Evolutionary conservation across 2,888 invertebrate species (phyloP).

Genomic region (Sisyra terminalis): DNA sequence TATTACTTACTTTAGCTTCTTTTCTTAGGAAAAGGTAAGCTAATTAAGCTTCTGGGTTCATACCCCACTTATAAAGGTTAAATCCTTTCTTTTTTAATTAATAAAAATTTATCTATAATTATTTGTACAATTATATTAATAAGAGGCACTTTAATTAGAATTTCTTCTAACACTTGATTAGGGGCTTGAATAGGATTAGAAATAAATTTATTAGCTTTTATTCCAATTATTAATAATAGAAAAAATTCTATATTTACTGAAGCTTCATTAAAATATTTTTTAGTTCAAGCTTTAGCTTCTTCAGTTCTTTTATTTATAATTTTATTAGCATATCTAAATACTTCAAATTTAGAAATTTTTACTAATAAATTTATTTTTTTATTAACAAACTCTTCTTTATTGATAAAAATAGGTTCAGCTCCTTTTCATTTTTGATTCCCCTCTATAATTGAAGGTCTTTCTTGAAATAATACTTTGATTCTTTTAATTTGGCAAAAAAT

Average conservation of each 20-base stretch:
- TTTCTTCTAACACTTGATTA: slow-evolving; percentile 29
- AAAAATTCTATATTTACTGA: too few species aligned
- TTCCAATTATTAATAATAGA: slow-evolving; percentile 34
- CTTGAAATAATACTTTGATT: slow-evolving; percentile 36
- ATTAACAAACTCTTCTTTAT: slow-evolving; percentile 21
- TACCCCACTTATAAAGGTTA: slow-evolving; percentile 29
- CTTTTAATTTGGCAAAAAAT: slow-evolving; percentile 49
- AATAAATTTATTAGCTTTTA: slow-evolving; percentile 43
- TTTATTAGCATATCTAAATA: slow-evolving; percentile 10
- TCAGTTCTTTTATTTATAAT: slow-evolving; percentile 32
- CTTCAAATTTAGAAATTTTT: too few species aligned
- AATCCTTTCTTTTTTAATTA: slow-evolving; percentile 35
- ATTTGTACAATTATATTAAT: slow-evolving; percentile 35
- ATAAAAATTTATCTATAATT: slow-evolving; percentile 29
- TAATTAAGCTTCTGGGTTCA: slow-evolving; percentile 32
- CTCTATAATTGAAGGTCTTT: slow-evolving; percentile 39
- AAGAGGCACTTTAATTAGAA: slow-evolving; percentile 29
- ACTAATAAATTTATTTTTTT: slow-evolving; percentile 11
- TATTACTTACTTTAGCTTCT: too few species aligned
- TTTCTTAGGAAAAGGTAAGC: slow-evolving; percentile 33
- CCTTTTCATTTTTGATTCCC: too few species aligned
- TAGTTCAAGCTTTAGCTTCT: slow-evolving; percentile 39
- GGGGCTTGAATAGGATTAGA: slow-evolving; percentile 42
- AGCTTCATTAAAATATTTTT: too few species aligned
- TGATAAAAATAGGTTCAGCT: slow-evolving; percentile 38